phyloP scores from a whole-genome alignment of 2,113 vertebrate species.

The Rattus rattus region DNA sequence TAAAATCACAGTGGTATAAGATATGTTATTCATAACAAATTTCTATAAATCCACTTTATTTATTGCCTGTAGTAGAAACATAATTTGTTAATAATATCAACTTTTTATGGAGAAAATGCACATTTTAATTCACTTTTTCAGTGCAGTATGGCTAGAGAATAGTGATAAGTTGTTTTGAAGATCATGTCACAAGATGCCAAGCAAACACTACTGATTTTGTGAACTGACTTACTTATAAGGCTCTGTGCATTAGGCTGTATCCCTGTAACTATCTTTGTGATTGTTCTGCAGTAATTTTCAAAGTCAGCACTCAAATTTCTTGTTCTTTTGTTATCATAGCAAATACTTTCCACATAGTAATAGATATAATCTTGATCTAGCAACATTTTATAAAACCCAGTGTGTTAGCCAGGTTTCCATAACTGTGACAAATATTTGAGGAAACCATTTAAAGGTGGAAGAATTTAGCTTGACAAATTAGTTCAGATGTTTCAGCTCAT shows the following conservation, averaged over 20 bases:
- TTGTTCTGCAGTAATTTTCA: not conserved
- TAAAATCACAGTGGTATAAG: not conserved
- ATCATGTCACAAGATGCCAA: not conserved
- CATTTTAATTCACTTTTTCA: rapidly evolving
- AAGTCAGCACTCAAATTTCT: not conserved
- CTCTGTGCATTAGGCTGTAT: not conserved
- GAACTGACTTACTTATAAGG: not conserved
- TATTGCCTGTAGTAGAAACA: not conserved
- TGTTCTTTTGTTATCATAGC: not conserved
- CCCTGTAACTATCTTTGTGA: not conserved
- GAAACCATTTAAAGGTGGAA: not conserved
- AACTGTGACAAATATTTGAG: not conserved
- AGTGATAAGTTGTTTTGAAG: not conserved
- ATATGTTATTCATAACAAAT: not conserved
- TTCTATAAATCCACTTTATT: not conserved
- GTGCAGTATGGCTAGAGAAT: not conserved
- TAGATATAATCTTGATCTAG: not conserved
- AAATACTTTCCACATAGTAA: not conserved
- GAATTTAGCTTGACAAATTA: not conserved
- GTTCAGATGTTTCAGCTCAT: not conserved
- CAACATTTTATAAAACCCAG: not conserved
- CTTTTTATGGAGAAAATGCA: not conserved
- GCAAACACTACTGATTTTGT: not conserved
- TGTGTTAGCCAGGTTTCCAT: not conserved
- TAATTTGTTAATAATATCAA: not conserved